phyloP scores from a whole-genome alignment of 2,797 vertebrate genomes.

The Amniataba percoides region DNA sequence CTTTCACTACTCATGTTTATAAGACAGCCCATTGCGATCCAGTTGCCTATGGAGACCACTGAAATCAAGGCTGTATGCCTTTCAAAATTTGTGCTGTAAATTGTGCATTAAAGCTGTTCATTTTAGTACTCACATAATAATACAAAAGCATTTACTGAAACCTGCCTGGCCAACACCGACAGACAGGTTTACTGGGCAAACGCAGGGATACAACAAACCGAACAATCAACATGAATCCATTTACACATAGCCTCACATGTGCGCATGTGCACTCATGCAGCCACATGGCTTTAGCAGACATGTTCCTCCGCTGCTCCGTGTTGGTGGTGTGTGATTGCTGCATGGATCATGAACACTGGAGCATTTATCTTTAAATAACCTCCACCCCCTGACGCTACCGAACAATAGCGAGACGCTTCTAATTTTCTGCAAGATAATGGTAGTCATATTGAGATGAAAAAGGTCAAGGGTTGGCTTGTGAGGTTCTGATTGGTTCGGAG shows the following conservation, averaged over 20 bases:
- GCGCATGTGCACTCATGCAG: constrained; percentile 54
- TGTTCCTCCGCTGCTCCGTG: constrained; percentile 57
- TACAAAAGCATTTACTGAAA: constrained; percentile 44
- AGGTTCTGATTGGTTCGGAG: constrained; percentile 86
- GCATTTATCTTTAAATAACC: constrained; percentile 87
- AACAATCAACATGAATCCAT: constrained; percentile 56
- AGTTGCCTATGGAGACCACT: constrained; percentile 78
- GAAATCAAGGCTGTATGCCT: constrained; percentile 63
- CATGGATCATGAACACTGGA: constrained; percentile 77
- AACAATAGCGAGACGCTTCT: constrained; percentile 89
- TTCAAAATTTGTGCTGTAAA: constrained; percentile 64
- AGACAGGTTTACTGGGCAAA: constrained; percentile 51
- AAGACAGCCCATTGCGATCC: constrained; percentile 69
- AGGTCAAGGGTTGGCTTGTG: constrained; percentile 88
- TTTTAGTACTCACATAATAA: constrained; percentile 54
- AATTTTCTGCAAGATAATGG: constrained; percentile 90
- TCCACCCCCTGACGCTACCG: constrained; percentile 72
- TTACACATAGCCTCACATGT: constrained; percentile 32
- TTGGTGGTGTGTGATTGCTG: constrained; percentile 71
- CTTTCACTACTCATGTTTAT: constrained; percentile 69
- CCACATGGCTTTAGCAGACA: constrained; percentile 52
- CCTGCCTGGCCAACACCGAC: constrained; percentile 18
- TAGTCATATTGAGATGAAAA: constrained; percentile 87
- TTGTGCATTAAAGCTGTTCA: constrained; percentile 60
- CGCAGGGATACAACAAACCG: constrained; percentile 37